A percentile compares a stretch with the other conserved stretches of the same genome.
Evolutionary conservation across 2,888 invertebrate species (phyloP).

Genomic region (Ectemnius cavifrons): DNA sequence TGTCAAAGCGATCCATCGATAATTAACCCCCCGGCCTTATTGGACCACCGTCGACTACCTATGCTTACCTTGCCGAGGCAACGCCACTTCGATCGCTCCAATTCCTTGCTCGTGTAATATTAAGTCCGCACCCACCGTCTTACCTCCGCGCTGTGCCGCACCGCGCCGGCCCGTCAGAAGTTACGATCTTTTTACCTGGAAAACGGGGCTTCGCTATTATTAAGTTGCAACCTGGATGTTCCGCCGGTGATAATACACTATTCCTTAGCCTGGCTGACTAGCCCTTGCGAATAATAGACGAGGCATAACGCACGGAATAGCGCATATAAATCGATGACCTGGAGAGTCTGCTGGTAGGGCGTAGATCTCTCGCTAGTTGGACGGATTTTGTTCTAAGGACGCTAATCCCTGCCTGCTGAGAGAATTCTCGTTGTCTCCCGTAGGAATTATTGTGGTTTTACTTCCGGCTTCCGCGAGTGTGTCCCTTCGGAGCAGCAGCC

Average conservation of each 20-base stretch:
- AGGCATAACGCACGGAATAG: too few relatives aligned
- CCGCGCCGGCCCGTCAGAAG: too few relatives aligned
- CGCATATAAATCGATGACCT: too few relatives aligned
- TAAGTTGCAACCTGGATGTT: too few relatives aligned
- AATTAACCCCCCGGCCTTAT: conserved; percentile 32
- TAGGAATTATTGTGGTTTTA: conserved; percentile 45
- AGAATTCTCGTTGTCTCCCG: conserved; percentile 15
- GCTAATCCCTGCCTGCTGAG: conserved; percentile 36
- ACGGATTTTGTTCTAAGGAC: conserved; percentile 29
- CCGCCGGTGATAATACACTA: too few relatives aligned
- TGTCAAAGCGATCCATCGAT: conserved; percentile 37
- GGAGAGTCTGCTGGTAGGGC: neutral
- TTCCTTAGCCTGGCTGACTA: too few relatives aligned
- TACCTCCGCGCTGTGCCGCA: too few relatives aligned
- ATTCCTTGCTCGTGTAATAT: neutral
- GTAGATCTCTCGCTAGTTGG: neutral
- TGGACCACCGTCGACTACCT: conserved; percentile 15
- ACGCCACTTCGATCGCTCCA: neutral
- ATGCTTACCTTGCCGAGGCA: neutral
- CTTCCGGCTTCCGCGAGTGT: conserved; percentile 27
- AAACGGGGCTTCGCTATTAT: too few relatives aligned
- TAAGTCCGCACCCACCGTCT: neutral
- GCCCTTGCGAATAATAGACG: too few relatives aligned
- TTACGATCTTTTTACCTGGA: too few relatives aligned
- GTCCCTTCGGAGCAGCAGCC: conserved; percentile 35